These are phyloP conservation scores for Mohoua ochrocephala DNA, from an alignment of 2,113 vertebrate species.

Conservation along the genomic window DNA sequence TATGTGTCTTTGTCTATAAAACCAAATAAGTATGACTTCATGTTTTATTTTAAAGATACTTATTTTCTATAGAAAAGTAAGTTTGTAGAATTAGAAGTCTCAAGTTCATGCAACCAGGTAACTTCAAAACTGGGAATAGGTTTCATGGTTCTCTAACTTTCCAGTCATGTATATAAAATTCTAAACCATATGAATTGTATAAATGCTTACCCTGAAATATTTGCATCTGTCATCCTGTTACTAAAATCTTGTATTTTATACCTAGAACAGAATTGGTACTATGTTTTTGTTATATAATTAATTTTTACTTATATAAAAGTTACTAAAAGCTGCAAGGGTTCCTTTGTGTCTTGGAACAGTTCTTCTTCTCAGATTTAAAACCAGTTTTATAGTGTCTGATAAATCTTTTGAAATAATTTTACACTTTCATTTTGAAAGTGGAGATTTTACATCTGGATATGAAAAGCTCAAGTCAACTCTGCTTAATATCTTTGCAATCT, in stretches of 20 bases:
- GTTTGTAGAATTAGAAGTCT: neutral
- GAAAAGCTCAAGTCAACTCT: neutral
- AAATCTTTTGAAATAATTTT: neutral
- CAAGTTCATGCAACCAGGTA: neutral
- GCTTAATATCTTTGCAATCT: neutral
- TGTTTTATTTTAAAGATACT: neutral
- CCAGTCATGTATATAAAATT: neutral
- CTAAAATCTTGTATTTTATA: neutral
- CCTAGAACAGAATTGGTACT: neutral
- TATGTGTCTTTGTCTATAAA: neutral
- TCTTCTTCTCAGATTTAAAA: neutral
- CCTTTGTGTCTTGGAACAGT: neutral
- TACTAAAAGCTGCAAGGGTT: neutral
- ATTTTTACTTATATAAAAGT: neutral
- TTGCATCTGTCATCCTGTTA: neutral
- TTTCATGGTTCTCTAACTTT: neutral
- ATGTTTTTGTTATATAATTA: neutral
- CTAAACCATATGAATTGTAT: neutral
- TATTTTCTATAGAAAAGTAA: neutral
- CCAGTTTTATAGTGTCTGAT: fast-evolving
- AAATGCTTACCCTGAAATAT: neutral
- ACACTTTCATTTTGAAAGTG: neutral
- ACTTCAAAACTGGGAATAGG: neutral
- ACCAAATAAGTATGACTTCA: neutral
- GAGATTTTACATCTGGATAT: neutral